Evolutionary conservation across 2,797 vertebrate species (phyloP).

Genomic region (Petrocephalus schoutedeni): DNA sequence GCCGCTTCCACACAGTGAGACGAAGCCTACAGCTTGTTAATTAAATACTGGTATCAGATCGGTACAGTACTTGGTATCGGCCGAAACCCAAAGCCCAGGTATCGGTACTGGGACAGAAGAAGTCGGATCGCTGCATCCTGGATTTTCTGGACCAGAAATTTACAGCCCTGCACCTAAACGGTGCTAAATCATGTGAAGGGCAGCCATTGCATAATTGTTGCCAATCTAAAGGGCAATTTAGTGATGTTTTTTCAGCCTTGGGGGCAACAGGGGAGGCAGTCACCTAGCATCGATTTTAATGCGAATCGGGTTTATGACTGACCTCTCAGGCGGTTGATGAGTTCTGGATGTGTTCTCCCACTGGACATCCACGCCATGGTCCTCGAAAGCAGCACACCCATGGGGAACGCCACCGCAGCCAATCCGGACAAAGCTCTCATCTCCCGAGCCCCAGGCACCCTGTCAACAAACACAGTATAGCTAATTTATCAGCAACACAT

Average conservation of each 20-base stretch:
- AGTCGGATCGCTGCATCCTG: too few relatives aligned
- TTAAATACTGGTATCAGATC: too few relatives aligned
- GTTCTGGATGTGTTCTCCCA: slow-evolving; percentile 76
- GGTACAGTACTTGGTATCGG: too few relatives aligned
- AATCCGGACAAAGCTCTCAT: slow-evolving; percentile 62
- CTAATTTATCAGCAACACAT: neutral
- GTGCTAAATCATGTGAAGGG: neutral
- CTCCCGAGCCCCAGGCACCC: slow-evolving; percentile 49
- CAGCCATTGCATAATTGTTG: neutral
- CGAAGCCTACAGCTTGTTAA: too few relatives aligned
- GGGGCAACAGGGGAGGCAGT: too few relatives aligned
- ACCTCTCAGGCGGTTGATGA: slow-evolving; percentile 79
- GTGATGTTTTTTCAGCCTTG: neutral
- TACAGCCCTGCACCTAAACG: neutral
- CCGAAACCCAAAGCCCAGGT: too few relatives aligned
- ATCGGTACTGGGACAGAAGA: too few relatives aligned
- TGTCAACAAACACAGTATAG: slow-evolving; percentile 13
- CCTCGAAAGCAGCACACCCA: slow-evolving; percentile 79
- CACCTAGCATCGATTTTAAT: neutral
- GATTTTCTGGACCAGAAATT: too few relatives aligned
- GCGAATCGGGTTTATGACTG: slow-evolving; percentile 31
- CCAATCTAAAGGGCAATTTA: neutral
- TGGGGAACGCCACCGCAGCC: slow-evolving; percentile 62
- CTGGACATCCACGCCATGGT: slow-evolving; percentile 87
- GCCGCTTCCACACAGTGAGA: too few relatives aligned